A percentile compares a stretch with the other conserved stretches of the same genome.
phyloP scores from a whole-genome alignment of 2,888 invertebrate genomes.

The Fragum whitleyi region DNA sequence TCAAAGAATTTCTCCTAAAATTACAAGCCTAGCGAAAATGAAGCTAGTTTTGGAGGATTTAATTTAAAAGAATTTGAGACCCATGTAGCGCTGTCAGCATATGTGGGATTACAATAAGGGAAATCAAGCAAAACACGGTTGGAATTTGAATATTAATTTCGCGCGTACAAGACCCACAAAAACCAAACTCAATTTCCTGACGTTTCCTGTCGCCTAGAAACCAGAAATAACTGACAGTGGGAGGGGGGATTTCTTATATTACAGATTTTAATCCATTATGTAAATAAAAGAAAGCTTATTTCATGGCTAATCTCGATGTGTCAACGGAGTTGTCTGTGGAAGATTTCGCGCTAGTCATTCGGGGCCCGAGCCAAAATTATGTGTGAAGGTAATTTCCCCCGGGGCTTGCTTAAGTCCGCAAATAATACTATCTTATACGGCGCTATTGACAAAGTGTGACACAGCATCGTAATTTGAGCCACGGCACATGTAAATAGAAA shows the following conservation, averaged over 20 bases:
- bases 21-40: neutral
- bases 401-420: slow-evolving; percentile 17
- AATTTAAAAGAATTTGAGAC: slow-evolving; percentile 6
- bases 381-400: slow-evolving; percentile 41
- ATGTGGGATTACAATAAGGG: neutral
- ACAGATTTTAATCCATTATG: slow-evolving; percentile 27
- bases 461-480: slow-evolving; percentile 45
- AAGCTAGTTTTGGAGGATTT: slow-evolving; percentile 3
- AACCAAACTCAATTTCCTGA: slow-evolving; percentile 24
- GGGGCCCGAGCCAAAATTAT: slow-evolving; percentile 29
- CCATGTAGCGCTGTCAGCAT: slow-evolving; percentile 22
- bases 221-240: slow-evolving; percentile 3
- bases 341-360: slow-evolving; percentile 24
- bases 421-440: slow-evolving; percentile 13
- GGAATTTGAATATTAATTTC: slow-evolving; percentile 26
- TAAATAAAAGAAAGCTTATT: slow-evolving; percentile 39
- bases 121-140: slow-evolving; percentile 16
- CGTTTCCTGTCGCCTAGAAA: neutral
- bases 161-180: neutral
- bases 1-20: neutral
- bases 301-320: slow-evolving; percentile 38
- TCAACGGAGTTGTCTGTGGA: slow-evolving; percentile 23
- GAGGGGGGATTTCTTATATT: neutral
- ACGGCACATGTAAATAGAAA: neutral
- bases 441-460: slow-evolving; percentile 45